Percentiles rank a stretch among this genome's conserved stretches.
phyloP scores from a whole-genome alignment of 2,797 vertebrate species.

The Acanthurus lineatus region DNA sequence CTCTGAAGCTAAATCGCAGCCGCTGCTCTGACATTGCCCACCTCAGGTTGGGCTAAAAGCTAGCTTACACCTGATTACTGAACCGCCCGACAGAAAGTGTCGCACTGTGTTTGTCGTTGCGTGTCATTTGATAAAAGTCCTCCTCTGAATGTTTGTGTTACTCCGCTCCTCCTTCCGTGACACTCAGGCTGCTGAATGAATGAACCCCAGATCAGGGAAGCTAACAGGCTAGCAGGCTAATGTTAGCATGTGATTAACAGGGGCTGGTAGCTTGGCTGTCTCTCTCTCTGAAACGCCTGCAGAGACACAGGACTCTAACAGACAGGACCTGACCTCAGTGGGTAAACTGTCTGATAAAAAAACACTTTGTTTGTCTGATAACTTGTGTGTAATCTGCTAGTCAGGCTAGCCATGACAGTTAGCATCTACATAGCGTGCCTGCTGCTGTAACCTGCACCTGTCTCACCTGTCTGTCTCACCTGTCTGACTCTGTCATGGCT shows the following conservation, averaged over 20 bases:
- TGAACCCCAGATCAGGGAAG: slow-evolving; percentile 28
- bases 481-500: too few relatives aligned
- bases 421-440: background rate
- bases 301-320: accelerated
- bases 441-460: background rate
- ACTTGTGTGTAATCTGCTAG: accelerated
- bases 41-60: background rate
- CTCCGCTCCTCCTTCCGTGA: background rate
- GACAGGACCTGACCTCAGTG: too few relatives aligned
- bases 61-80: slow-evolving; percentile 1
- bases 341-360: too few relatives aligned
- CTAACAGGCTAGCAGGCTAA: slow-evolving; percentile 39
- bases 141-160: accelerated
- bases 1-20: accelerated
- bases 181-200: slow-evolving; percentile 37
- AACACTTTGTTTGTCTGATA: too few relatives aligned
- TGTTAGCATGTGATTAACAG: slow-evolving; percentile 20
- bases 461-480: background rate
- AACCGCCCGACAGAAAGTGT: accelerated
- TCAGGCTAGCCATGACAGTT: background rate
- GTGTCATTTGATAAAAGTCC: background rate
- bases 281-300: background rate
- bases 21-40: background rate
- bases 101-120: accelerated
- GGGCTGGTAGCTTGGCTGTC: accelerated